Base-by-base conservation (phyloP, 2,888 invertebrate genomes). In the Oxycera nigricornis region DNA sequence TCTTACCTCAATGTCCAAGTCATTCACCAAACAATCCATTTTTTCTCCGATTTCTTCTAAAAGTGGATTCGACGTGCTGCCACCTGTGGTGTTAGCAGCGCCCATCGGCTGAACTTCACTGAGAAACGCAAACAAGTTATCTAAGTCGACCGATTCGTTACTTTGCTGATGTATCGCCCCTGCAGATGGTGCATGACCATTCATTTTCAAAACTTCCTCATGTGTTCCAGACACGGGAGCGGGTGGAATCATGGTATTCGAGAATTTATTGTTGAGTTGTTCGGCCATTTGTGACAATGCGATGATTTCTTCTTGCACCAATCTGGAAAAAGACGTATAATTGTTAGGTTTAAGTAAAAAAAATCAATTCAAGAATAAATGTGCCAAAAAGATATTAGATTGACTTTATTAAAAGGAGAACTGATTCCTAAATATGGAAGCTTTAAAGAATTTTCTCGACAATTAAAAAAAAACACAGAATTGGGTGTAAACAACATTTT, bases 91-190 rank as follows among this genome's bases (percentile, higher is more conserved):
- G 14, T 59, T 59, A 2, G 59, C 1, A 2, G 65, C n/a, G 22
- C 30, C 17, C 31, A 31, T 61, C 1, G 88, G 88, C 76, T 89
- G 89, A 46, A 93, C 92, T 79, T 95, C 95, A 0, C 94, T 94
- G 24, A 96, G 87, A 86, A 96, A 96, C 74, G 94, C 94, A 86
- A 96, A 96, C 80, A 96, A 86, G 84, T 95, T 95, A 84, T 96
- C 96, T 80, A 96, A 86, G 83, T 95, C 95, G 0, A 95, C 93
- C 0, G 93, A 92, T 81, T 94, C 94, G 7, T 90, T 85, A 77
- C 80, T 87, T 82, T 76, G 86, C 77, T 68, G 83, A 67, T 80
- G 79, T 0, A 79, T 77, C n/a, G 81, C 79, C 61, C 81, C 81
- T 3, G 77, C 77, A 24, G 78, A 79, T 61, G 79, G 79, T 65